Base-by-base conservation (phyloP, 1,140 invertebrate species). In the Anadara kagoshimensis region DNA sequence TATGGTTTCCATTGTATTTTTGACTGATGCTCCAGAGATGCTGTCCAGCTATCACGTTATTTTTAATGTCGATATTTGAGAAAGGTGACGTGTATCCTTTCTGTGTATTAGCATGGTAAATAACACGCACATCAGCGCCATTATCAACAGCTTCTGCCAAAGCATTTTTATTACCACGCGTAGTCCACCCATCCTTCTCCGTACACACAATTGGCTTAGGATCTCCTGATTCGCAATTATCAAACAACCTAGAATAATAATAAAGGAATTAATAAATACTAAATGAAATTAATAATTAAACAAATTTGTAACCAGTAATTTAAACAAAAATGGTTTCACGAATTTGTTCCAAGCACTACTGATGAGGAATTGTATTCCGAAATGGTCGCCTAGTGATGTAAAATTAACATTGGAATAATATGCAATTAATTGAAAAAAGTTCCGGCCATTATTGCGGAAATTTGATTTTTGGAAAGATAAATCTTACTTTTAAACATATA, bases 21-120 rank as follows among this genome's bases (percentile, higher is more conserved):
- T 59, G 56, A 59, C 66, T 69, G 2, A 69, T 44, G 24, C 49
- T 41, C 66, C 66, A 69, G 10, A 58, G 41, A 36, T 69, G 57
- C 14, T n/a, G 26, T 43, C 54, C 66, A 22, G 66, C 36, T 26
- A 69, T 36, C 11, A 29, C 20, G 0, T 29, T 26, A 26, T 45
- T 26, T 47, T 58, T 44, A 20, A 10, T 49, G 11, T 26, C 54
- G 24, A 69, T 58, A 59, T 69, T 69, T 59, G 66, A 41, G 49
- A 69, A 58, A n/a, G 26, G 43, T 20, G 53, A n/a, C 29, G 57
- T 18, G 22, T 41, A 47, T 8, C 44, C 56, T 43, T 3, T 7
- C 8, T n/a, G 7, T 14, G 36, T n/a, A 22, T 61, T 20, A 20
- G 44, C 41, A n/a, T n/a, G n/a, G n/a, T n/a, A n/a, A n/a, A 53